A percentile compares a stretch with the other conserved stretches of the same genome.
Conservation (phyloP, 2,797 vertebrate species). For the Gymnothorax javanicus region DNA sequence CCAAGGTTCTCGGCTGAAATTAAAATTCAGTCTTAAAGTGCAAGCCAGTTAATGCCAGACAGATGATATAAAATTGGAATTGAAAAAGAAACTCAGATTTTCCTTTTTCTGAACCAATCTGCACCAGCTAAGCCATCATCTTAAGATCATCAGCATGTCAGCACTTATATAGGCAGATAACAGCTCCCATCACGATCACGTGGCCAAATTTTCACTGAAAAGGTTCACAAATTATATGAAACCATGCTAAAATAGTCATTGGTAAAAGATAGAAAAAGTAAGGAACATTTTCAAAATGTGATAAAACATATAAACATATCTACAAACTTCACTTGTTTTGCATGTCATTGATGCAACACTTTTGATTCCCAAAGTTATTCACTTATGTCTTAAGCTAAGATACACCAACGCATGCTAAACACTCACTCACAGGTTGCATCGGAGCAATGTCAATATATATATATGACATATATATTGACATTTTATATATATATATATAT, state of each 20-base stretch:
- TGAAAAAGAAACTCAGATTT: neutral
- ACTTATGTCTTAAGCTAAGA: neutral
- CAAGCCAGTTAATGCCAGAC: neutral
- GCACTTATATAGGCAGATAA: neutral
- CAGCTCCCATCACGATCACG: neutral
- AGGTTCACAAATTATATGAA: too few species aligned
- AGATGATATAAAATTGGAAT: neutral
- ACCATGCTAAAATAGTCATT: too few species aligned
- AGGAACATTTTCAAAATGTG: too few species aligned
- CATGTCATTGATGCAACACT: too few species aligned
- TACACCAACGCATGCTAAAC: neutral
- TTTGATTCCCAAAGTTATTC: too few species aligned
- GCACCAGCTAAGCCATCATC: neutral
- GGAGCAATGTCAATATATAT: too few species aligned
- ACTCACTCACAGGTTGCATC: neutral
- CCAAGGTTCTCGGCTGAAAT: neutral
- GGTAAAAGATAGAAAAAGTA: too few species aligned
- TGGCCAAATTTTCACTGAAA: neutral
- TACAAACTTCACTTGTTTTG: too few species aligned
- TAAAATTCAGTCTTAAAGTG: neutral
- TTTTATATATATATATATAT: too few species aligned
- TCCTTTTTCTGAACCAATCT: neutral
- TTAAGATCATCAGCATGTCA: too few species aligned
- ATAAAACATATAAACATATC: too few species aligned
- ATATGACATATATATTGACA: too few species aligned